Conservation (phyloP, 2,797 vertebrate species). For the Alcedo atthis region DNA sequence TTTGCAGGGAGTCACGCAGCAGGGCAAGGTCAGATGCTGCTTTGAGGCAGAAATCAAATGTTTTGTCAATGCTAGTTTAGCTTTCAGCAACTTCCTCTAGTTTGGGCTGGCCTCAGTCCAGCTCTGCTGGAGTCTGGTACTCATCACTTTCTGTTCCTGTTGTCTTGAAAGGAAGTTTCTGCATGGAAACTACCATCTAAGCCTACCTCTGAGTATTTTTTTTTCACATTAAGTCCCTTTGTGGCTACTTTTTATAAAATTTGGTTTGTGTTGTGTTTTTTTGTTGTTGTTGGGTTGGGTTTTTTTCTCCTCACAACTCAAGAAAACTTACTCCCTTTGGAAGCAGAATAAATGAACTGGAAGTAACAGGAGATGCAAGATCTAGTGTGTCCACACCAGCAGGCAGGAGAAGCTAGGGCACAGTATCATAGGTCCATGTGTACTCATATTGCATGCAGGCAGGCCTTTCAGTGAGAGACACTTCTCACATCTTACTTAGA, state of each 20-base stretch:
- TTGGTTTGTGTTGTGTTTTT: not conserved
- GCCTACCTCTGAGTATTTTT: not conserved
- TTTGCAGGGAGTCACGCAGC: not conserved
- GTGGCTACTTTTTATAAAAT: not conserved
- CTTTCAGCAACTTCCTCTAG: slow-evolving; percentile 1
- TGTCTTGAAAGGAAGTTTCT: not conserved
- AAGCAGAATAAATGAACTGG: not conserved
- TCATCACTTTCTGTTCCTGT: slow-evolving; percentile 28
- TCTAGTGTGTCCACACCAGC: rapidly evolving
- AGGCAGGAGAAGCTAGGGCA: not conserved
- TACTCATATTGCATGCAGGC: not conserved
- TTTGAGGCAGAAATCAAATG: not conserved
- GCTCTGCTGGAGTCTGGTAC: not conserved
- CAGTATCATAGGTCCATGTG: rapidly evolving
- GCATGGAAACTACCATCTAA: not conserved
- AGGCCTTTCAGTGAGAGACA: not conserved
- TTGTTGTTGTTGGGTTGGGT: no score
- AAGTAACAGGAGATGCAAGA: not conserved
- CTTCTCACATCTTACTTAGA: not conserved
- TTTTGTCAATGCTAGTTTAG: not conserved
- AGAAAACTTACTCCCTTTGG: not conserved
- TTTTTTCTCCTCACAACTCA: not conserved
- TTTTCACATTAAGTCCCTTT: not conserved
- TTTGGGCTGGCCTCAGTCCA: not conserved
- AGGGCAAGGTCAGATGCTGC: not conserved